A percentile compares a stretch with the other conserved stretches of the same genome.
These are phyloP conservation scores for Pheosia gnoma DNA, from an alignment of 2,888 invertebrate genomes.

Conservation along the genomic window DNA sequence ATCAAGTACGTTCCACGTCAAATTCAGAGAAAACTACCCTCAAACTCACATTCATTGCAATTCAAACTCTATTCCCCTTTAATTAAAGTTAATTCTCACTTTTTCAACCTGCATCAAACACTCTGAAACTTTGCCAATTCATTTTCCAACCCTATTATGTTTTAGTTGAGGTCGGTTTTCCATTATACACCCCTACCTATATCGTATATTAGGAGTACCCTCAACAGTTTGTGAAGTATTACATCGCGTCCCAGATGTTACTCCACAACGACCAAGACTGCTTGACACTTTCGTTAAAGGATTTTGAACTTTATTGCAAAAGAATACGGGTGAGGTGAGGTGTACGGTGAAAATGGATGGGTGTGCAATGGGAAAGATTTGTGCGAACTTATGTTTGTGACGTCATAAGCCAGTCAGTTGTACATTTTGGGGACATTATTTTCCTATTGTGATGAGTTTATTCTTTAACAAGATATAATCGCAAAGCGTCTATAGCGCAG, in stretches of 20 bases:
- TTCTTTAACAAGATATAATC: neutral
- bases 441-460: neutral
- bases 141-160: neutral
- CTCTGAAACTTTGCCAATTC: neutral
- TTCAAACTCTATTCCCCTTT: fast-evolving
- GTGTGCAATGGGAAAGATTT: slow-evolving; percentile 37
- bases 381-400: slow-evolving; percentile 60
- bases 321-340: neutral
- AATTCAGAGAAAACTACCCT: slow-evolving; percentile 21
- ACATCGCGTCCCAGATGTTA: slow-evolving; percentile 67
- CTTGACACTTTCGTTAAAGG: slow-evolving; percentile 7
- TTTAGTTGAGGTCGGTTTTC: slow-evolving; percentile 1
- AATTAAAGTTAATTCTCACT: slow-evolving; percentile 10
- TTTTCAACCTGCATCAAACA: neutral
- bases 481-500: too few species aligned
- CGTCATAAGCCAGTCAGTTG: slow-evolving; percentile 63
- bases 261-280: slow-evolving; percentile 20
- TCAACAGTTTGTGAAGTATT: slow-evolving; percentile 62
- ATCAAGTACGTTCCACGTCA: slow-evolving; percentile 36
- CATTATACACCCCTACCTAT: neutral
- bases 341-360: slow-evolving; percentile 8
- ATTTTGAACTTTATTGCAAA: slow-evolving; percentile 6
- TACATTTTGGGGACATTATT: slow-evolving; percentile 34
- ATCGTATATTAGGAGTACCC: slow-evolving; percentile 30
- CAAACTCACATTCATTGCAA: slow-evolving; percentile 6